A percentile compares a stretch with the other conserved stretches of the same genome.
These are phyloP conservation scores for Neotoxoptera formosana DNA, from an alignment of 1,140 invertebrate genomes.

Conservation along the genomic window DNA sequence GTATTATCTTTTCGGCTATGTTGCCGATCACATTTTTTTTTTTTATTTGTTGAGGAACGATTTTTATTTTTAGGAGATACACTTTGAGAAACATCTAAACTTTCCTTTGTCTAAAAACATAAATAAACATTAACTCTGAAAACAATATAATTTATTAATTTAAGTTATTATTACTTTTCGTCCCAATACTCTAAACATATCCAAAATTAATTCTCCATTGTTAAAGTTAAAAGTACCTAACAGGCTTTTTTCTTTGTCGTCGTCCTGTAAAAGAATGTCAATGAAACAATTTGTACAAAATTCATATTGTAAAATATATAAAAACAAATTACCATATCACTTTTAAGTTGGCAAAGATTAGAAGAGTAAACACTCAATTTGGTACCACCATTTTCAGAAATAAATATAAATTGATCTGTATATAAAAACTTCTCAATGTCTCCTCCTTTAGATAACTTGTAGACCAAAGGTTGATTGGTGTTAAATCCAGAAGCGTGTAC, in stretches of 20 bases:
- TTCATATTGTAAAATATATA: not conserved
- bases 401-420: slow-evolving; percentile 72
- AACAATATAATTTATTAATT: slow-evolving; percentile 57
- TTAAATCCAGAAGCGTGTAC: slow-evolving; percentile 72
- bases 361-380: slow-evolving; percentile 70
- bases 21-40: slow-evolving; percentile 38
- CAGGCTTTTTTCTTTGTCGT: slow-evolving; percentile 56
- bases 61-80: slow-evolving; percentile 41
- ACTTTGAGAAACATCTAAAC: slow-evolving; percentile 1
- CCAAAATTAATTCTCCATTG: slow-evolving; percentile 41
- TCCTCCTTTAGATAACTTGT: slow-evolving; percentile 71
- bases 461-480: slow-evolving; percentile 72
- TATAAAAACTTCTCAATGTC: slow-evolving; percentile 67
- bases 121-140: not conserved
- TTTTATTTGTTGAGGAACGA: slow-evolving; percentile 27
- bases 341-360: slow-evolving; percentile 69
- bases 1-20: slow-evolving; percentile 39
- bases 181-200: slow-evolving; percentile 62
- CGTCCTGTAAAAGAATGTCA: slow-evolving; percentile 41
- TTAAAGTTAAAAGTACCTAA: slow-evolving; percentile 44
- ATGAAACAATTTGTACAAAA: slow-evolving; percentile 61
- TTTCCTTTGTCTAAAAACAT: not conserved
- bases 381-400: slow-evolving; percentile 66
- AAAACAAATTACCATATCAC: slow-evolving; percentile 66
- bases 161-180: slow-evolving; percentile 61